These are phyloP conservation scores for Zosterops japonicus DNA, from an alignment of 2,113 vertebrate species.

Conservation along the genomic window DNA sequence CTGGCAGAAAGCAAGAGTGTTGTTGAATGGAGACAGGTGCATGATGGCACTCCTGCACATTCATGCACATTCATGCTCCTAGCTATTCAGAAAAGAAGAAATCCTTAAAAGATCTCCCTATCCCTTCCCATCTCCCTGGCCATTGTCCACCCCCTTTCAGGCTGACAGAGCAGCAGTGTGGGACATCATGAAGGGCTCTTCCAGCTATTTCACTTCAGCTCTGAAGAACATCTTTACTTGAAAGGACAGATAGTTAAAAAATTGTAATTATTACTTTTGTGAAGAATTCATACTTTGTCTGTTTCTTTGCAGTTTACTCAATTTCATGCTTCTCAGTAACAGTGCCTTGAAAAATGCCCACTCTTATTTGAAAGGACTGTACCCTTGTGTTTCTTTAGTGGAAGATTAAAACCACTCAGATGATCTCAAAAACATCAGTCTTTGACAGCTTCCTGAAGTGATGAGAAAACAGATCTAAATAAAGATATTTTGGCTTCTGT, in stretches of 20 bases:
- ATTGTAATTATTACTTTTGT: background rate
- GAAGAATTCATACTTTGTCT: background rate
- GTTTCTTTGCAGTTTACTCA: background rate
- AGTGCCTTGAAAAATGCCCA: background rate
- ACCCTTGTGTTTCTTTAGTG: background rate
- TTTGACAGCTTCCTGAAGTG: slow-evolving; percentile 1
- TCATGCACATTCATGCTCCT: rapidly evolving
- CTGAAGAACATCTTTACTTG: background rate
- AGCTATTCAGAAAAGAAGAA: background rate
- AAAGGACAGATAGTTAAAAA: background rate
- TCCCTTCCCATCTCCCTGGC: background rate
- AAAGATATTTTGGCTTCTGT: background rate
- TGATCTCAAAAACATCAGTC: background rate
- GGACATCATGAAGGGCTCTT: background rate
- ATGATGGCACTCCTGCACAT: rapidly evolving
- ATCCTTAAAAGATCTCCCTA: background rate
- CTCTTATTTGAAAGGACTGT: background rate
- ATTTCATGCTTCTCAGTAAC: background rate
- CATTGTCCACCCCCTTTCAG: background rate
- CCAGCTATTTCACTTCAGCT: background rate
- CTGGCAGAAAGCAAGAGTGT: background rate
- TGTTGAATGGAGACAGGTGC: background rate
- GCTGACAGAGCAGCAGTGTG: background rate
- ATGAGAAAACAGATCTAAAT: slow-evolving; percentile 42
- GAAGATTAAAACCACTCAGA: background rate